A percentile compares a stretch with the other conserved stretches of the same genome.
Conservation (phyloP, 2,797 vertebrate species). For the Xyrichtys novacula region DNA sequence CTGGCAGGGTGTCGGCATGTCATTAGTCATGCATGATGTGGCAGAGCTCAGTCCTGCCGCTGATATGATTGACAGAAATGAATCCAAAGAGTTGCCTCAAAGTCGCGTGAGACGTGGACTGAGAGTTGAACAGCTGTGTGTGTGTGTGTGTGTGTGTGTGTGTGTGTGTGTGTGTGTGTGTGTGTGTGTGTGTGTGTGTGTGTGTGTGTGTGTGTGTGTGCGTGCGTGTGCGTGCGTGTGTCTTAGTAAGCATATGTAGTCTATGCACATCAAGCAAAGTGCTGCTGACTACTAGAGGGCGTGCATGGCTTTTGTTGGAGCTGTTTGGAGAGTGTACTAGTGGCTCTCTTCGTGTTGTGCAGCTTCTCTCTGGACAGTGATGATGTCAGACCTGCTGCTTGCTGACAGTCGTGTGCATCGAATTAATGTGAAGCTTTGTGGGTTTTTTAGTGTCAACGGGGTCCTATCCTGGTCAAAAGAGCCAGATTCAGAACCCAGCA, state of each 20-base stretch:
- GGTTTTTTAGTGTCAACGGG: constrained; percentile 19
- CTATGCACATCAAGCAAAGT: constrained; percentile 1
- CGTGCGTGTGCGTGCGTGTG: no score
- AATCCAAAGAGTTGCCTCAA: neutral
- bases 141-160: neutral
- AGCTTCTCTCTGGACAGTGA: constrained; percentile 14
- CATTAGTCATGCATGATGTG: constrained; percentile 66
- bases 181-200: neutral
- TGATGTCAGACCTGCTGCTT: constrained; percentile 39
- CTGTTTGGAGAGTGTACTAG: constrained; percentile 13
- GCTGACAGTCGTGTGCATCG: constrained; percentile 37
- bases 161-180: no score
- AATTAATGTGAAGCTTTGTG: constrained; percentile 28
- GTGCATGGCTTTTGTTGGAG: constrained; percentile 60
- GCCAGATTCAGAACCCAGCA: constrained; percentile 45
- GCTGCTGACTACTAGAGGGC: constrained; percentile 17
- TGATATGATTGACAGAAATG: constrained; percentile 21
- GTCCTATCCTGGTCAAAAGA: constrained; percentile 42
- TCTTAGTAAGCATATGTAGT: neutral
- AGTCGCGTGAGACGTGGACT: constrained; percentile 1
- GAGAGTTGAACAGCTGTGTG: neutral
- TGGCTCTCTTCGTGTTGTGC: constrained; percentile 12
- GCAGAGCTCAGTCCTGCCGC: constrained; percentile 28
- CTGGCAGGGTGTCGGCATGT: constrained; percentile 60
- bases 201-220: no score